phyloP scores from a whole-genome alignment of 2,113 vertebrate species.

The Trogon surrucura region DNA sequence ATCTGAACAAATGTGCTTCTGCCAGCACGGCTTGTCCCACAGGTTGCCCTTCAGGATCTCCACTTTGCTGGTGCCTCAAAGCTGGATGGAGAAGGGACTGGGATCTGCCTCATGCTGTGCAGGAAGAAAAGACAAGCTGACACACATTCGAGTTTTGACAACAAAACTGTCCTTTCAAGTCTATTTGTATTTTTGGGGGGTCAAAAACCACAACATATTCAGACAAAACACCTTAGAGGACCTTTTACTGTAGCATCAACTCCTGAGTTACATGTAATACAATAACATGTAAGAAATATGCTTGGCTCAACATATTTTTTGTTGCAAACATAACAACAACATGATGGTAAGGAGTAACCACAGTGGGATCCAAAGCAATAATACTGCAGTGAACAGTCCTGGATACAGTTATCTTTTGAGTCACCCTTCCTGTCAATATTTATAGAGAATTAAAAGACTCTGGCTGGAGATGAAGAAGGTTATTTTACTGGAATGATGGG shows the following conservation, averaged over 20 bases:
- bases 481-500: conserved; percentile 35
- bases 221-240: neutral
- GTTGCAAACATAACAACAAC: neutral
- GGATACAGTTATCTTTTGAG: conserved; percentile 40
- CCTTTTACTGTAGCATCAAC: neutral
- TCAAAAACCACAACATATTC: neutral
- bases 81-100: neutral
- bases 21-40: neutral
- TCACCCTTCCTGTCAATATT: conserved; percentile 65
- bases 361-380: neutral
- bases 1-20: neutral
- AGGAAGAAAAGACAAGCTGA: neutral
- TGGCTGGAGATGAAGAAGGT: conserved; percentile 20
- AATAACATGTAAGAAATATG: neutral
- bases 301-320: neutral
- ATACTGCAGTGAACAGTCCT: neutral
- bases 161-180: neutral
- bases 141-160: neutral
- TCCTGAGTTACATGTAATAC: neutral
- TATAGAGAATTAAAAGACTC: conserved; percentile 41
- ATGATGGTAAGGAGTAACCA: neutral
- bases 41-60: neutral
- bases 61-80: neutral
- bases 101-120: neutral
- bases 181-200: neutral